Conservation (phyloP, 2,113 vertebrate species). For the western clawed frog (Xenopus tropicalis) region UCB_Xtro_10.0 CM004450.2:90756501-90757000, state of each 20-base stretch:
- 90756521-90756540: slow-evolving; percentile 92
- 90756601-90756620: slow-evolving; percentile 84
- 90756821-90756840: too few relatives aligned
- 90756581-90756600: slow-evolving; percentile 73
- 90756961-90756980: too few relatives aligned
- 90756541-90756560: slow-evolving; percentile 76
- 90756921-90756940: too few relatives aligned
- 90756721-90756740: not conserved
- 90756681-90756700: not conserved
- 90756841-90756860: too few relatives aligned
- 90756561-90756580: slow-evolving; percentile 94
- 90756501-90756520: slow-evolving; percentile 79
- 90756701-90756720: slow-evolving; percentile 18
- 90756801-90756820: too few relatives aligned
- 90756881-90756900: too few relatives aligned
- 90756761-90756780: too few relatives aligned
- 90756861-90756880: too few relatives aligned
- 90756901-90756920: too few relatives aligned
- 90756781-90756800: too few relatives aligned
- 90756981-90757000: too few relatives aligned
- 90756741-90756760: not conserved
- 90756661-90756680: slow-evolving; percentile 6
- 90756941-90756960: too few relatives aligned
- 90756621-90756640: slow-evolving; percentile 78
- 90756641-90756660: not conserved